These are phyloP conservation scores for Peromyscus attwateri DNA, from an alignment of 2,797 vertebrate genomes.

Conservation along the genomic window DNA sequence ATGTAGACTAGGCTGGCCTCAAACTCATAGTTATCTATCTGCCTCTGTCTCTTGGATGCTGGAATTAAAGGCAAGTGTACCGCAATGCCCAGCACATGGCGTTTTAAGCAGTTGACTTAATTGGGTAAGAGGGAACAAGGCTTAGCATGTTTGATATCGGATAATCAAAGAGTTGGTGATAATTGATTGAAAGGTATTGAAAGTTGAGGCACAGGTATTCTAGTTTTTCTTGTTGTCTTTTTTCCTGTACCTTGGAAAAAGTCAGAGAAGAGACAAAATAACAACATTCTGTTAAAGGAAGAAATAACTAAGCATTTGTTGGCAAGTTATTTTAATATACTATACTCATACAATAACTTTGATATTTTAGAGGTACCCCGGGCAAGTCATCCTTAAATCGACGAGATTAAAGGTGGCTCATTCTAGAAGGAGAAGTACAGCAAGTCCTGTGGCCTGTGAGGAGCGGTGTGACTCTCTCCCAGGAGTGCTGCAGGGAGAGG, in stretches of 20 bases:
- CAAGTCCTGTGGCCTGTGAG: slow-evolving; percentile 76
- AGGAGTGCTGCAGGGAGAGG: slow-evolving; percentile 89
- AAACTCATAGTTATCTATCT: background rate
- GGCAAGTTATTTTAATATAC: background rate
- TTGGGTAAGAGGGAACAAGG: background rate
- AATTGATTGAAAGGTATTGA: background rate
- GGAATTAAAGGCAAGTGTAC: background rate
- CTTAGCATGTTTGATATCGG: background rate
- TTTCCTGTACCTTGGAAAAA: background rate
- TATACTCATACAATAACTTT: slow-evolving; percentile 19
- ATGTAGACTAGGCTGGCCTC: background rate
- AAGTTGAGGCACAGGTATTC: background rate
- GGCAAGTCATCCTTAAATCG: slow-evolving; percentile 97
- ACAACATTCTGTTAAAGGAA: background rate
- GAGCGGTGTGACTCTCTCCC: slow-evolving; percentile 89
- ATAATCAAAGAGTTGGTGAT: background rate
- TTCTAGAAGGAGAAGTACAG: slow-evolving; percentile 88
- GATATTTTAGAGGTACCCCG: slow-evolving; percentile 93
- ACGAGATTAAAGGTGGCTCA: slow-evolving; percentile 91
- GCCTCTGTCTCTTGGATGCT: background rate
- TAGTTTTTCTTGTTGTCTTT: background rate
- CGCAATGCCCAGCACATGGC: background rate
- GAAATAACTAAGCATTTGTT: slow-evolving; percentile 49
- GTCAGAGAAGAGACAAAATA: slow-evolving; percentile 7
- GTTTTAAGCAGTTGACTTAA: slow-evolving; percentile 25